Evolutionary conservation across 2,888 invertebrate species (phyloP), one percentile per base, ranked within the genome.

Genomic region (Hyles lineata): DNA sequence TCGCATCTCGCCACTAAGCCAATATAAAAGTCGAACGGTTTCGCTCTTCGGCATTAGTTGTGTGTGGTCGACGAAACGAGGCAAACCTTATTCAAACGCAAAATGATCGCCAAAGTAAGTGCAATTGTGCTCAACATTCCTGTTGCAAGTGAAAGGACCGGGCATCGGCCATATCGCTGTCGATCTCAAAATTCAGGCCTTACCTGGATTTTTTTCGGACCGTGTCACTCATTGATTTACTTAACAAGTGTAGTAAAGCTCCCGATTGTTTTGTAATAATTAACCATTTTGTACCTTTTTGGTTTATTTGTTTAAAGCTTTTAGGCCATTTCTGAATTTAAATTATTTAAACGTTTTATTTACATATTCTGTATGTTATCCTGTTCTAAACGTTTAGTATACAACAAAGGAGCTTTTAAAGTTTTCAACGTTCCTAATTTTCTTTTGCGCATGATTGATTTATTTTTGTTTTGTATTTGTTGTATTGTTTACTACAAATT

Each of bases 91-190:
- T 89, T 84, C 90, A 89, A 93, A 89, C 90, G 83, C 89, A 92
- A 89, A 92, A 94, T 94, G 94, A 92, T 94, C 85, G 90, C 94
- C 80, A 94, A 92, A 94, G 94, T 94, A 93, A 94, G 94, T 94
- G 90, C 75, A 80, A 78, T 83, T 78, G 84, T 80, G 83, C 72
- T 78, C 74, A 76, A 72, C 77, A 83, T 76, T 84, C 82, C 84
- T 77, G 79, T 80, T 76, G 60, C 75, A 81, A 87, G 91, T 92
- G 92, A 92, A 92, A 91, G 89, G 90, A 78, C 74, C 72, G 75
- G 73, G 76, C 74, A n/a, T n/a, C n/a, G n/a, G 75, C 70, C 70
- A 71, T 55, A 73, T 71, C 52, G 61, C 61, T 29, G 19, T 50
- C 29, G 55, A 75, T 67, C 72, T 67, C 63, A 67, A 67, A 67